A percentile compares a stretch with the other conserved stretches of the same genome.
Evolutionary conservation across 2,888 invertebrate genomes (phyloP).

Genomic region (Lasioglossum marginatum): DNA sequence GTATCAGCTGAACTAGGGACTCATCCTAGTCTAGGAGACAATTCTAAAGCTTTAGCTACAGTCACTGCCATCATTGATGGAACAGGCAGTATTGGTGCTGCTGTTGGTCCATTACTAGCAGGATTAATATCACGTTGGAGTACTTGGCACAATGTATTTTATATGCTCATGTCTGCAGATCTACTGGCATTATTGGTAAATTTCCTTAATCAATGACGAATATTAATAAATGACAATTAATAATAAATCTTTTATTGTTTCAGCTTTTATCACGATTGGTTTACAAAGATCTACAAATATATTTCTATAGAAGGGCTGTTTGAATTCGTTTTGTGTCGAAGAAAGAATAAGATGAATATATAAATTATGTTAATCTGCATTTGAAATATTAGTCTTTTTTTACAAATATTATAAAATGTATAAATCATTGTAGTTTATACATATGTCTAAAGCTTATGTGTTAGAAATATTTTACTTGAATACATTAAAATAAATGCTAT

Average conservation of each 20-base stretch:
- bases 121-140: conserved; percentile 89
- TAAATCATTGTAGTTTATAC: conserved; percentile 31
- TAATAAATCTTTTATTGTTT: conserved; percentile 59
- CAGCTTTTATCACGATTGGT: conserved; percentile 84
- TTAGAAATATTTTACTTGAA: conserved; percentile 32
- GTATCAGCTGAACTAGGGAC: conserved; percentile 98
- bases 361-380: conserved; percentile 27
- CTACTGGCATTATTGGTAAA: conserved; percentile 90
- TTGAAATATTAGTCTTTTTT: conserved; percentile 30
- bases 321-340: conserved; percentile 35
- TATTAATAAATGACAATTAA: conserved; percentile 18
- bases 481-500: conserved; percentile 59
- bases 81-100: conserved; percentile 97
- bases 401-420: conserved; percentile 27
- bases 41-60: conserved; percentile 95
- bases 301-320: conserved; percentile 66
- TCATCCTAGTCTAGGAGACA: conserved; percentile 93
- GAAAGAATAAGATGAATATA: conserved; percentile 24
- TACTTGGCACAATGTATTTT: conserved; percentile 95
- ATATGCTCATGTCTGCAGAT: conserved; percentile 95
- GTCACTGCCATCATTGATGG: conserved; percentile 99
- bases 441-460: conserved; percentile 13
- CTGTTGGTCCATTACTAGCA: conserved; percentile 95
- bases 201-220: conserved; percentile 2
- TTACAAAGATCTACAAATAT: conserved; percentile 81